phyloP scores from a whole-genome alignment of 2,797 vertebrate species.

The Cirrhinus molitorella region DNA sequence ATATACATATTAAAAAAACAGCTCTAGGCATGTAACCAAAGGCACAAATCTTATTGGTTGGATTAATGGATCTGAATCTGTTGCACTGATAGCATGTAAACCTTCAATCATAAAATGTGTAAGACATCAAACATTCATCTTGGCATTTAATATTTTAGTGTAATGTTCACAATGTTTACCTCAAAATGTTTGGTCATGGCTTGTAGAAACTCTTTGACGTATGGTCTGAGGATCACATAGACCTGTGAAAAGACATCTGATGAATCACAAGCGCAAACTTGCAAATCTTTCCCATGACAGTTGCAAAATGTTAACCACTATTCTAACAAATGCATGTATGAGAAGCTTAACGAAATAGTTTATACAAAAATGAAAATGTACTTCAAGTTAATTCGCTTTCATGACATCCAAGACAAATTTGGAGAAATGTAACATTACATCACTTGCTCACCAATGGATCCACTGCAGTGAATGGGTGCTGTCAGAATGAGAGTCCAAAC shows the following conservation, averaged over 20 bases:
- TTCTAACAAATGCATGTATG: neutral
- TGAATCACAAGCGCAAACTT: neutral
- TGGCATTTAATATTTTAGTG: neutral
- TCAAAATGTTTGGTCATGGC: slow-evolving; percentile 82
- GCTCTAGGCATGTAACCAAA: no score
- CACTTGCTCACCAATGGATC: neutral
- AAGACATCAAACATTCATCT: neutral
- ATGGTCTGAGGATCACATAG: slow-evolving; percentile 82
- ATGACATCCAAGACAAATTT: neutral
- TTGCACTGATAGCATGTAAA: neutral
- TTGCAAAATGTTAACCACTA: neutral
- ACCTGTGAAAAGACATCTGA: slow-evolving; percentile 70
- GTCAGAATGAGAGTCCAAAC: neutral
- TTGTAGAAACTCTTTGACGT: slow-evolving; percentile 83
- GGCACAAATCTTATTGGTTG: neutral
- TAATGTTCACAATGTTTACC: slow-evolving; percentile 67
- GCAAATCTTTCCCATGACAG: neutral
- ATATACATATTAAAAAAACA: no score
- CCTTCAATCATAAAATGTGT: neutral
- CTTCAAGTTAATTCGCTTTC: neutral
- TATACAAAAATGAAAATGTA: neutral
- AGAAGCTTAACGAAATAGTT: neutral
- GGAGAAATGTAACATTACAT: neutral
- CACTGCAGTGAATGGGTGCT: neutral
- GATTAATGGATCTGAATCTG: no score